These are phyloP conservation scores for Zaprionus davidi DNA, from an alignment of 1,140 invertebrate species.

Conservation along the genomic window DNA sequence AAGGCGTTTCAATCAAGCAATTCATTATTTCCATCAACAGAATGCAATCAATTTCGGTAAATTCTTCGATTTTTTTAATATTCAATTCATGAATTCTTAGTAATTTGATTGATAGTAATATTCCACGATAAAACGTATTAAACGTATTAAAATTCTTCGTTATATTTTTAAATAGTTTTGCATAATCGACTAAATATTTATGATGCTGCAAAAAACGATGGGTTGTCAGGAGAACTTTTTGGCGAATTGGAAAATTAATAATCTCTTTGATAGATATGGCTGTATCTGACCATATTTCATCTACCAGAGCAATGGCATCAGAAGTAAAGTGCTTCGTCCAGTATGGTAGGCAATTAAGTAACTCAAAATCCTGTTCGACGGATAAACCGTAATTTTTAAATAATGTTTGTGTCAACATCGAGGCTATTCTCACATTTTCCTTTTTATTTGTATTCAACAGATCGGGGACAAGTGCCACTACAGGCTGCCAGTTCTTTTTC, in stretches of 20 bases:
- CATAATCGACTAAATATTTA: not conserved
- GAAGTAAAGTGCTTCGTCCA: not conserved
- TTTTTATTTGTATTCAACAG: not conserved
- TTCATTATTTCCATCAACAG: not conserved
- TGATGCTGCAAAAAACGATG: not conserved
- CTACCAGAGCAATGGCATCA: not conserved
- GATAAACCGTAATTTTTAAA: no score
- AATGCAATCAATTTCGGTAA: not conserved
- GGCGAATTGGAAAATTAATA: not conserved
- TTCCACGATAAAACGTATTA: no score
- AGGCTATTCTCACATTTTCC: constrained; percentile 14
- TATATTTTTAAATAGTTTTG: not conserved
- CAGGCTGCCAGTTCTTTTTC: not conserved
- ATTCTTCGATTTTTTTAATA: not conserved
- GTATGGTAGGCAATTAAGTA: no score
- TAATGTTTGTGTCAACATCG: not conserved
- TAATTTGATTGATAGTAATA: no score
- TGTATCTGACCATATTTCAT: not conserved
- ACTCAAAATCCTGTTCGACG: no score
- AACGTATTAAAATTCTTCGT: no score
- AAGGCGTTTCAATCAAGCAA: not conserved
- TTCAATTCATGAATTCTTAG: not conserved
- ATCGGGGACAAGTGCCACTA: not conserved
- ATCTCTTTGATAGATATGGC: no score
- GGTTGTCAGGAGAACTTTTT: not conserved